Evolutionary conservation across 2,797 vertebrate species (phyloP).

Genomic region (Mus caroli): DNA sequence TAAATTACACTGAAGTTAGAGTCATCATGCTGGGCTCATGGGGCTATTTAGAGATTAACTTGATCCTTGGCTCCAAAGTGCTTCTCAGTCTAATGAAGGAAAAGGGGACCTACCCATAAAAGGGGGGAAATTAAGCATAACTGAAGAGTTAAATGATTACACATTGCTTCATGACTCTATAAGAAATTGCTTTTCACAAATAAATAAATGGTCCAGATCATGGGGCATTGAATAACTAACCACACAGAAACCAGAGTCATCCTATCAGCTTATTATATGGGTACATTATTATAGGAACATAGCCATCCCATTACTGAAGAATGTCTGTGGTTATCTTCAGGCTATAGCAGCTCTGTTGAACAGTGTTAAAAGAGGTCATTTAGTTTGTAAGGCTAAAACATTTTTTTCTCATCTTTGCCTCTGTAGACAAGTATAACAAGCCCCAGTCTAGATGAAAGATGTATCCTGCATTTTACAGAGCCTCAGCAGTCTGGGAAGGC

Average conservation of each 20-base stretch:
- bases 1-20: not conserved
- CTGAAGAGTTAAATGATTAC: conserved; percentile 23
- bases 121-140: not conserved
- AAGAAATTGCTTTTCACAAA: not conserved
- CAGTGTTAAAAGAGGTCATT: not conserved
- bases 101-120: not conserved
- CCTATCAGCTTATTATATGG: not conserved
- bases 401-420: not conserved
- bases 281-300: not conserved
- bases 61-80: not conserved
- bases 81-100: not conserved
- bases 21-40: not conserved
- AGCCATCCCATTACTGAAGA: not conserved
- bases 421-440: not conserved
- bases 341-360: not conserved
- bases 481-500: not conserved
- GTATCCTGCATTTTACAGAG: not conserved
- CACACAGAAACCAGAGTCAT: not conserved
- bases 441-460: not conserved
- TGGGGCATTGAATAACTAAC: not conserved
- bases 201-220: not conserved
- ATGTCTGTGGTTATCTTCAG: not conserved
- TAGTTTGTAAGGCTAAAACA: not conserved
- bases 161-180: not conserved
- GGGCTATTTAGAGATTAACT: not conserved